phyloP scores from a whole-genome alignment of 1,140 invertebrate species.

The Dinoponera quadriceps region DNA sequence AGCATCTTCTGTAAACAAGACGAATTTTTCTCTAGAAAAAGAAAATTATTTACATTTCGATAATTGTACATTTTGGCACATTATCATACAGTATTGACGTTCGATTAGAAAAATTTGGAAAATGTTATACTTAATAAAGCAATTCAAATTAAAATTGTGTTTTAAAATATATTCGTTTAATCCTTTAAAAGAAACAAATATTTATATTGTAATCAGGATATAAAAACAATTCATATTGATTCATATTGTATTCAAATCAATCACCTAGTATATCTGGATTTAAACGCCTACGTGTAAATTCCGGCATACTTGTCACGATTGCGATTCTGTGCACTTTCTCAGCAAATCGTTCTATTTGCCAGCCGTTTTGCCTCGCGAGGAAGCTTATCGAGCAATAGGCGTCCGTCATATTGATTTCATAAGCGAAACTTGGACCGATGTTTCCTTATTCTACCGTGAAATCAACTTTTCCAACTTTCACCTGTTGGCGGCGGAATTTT shows the following conservation, averaged over 20 bases:
- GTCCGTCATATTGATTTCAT: slow-evolving; percentile 56
- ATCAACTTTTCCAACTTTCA: slow-evolving; percentile 60
- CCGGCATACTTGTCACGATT: not conserved
- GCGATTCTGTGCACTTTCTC: slow-evolving; percentile 16
- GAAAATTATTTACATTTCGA: not conserved
- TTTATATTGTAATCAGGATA: not conserved
- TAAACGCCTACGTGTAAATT: not conserved
- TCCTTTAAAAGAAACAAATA: not conserved
- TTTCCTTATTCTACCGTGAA: slow-evolving; percentile 59
- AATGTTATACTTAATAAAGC: too few relatives aligned
- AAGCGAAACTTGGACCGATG: slow-evolving; percentile 49
- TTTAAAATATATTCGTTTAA: not conserved
- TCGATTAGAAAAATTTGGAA: too few relatives aligned
- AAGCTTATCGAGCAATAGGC: slow-evolving; percentile 28
- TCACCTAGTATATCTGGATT: not conserved
- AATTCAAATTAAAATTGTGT: too few relatives aligned
- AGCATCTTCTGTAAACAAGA: not conserved
- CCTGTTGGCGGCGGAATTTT: slow-evolving; percentile 57
- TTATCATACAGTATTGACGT: not conserved
- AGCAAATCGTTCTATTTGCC: slow-evolving; percentile 14
- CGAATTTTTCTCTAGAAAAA: not conserved
- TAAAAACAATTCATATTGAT: not conserved
- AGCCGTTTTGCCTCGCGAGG: slow-evolving; percentile 2
- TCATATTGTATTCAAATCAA: not conserved
- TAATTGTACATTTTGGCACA: not conserved